These are phyloP conservation scores for Paedocypris micromegethes DNA, from an alignment of 2,797 vertebrate species.

Conservation along the genomic window DNA sequence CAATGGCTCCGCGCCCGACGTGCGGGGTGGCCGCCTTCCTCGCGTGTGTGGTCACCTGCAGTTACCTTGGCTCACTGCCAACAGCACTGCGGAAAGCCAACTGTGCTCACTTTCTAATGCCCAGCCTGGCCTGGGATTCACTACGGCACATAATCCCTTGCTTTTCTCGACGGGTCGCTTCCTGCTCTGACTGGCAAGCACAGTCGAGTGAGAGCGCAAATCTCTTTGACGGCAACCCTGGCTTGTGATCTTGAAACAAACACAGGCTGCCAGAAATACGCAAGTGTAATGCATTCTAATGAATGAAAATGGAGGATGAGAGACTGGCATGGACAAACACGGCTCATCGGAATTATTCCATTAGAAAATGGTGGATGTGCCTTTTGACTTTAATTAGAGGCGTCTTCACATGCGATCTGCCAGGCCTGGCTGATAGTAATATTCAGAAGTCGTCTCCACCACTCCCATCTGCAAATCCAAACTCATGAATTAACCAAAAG, in stretches of 20 bases:
- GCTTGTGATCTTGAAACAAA: conserved; percentile 50
- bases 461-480: conserved; percentile 16
- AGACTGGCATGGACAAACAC: conserved; percentile 56
- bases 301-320: conserved; percentile 58
- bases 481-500: conserved; percentile 63
- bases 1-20: conserved; percentile 14
- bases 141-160: conserved; percentile 10
- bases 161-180: conserved; percentile 24
- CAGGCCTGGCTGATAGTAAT: conserved; percentile 37
- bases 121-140: conserved; percentile 16
- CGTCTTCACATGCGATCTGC: conserved; percentile 54
- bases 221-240: conserved; percentile 49
- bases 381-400: conserved; percentile 63
- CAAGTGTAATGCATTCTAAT: conserved; percentile 56
- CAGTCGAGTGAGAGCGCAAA: conserved; percentile 20
- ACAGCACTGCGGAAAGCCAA: background rate
- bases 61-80: background rate
- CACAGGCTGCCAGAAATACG: conserved; percentile 51
- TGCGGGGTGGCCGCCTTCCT: conserved; percentile 14
- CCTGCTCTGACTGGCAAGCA: conserved; percentile 31
- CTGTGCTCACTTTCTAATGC: background rate
- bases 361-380: conserved; percentile 67
- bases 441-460: conserved; percentile 55
- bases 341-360: conserved; percentile 63
- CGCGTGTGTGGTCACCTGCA: conserved; percentile 13